These are phyloP conservation scores for Muraenolepis orangiensis DNA, from an alignment of 2,797 vertebrate species.

Conservation along the genomic window DNA sequence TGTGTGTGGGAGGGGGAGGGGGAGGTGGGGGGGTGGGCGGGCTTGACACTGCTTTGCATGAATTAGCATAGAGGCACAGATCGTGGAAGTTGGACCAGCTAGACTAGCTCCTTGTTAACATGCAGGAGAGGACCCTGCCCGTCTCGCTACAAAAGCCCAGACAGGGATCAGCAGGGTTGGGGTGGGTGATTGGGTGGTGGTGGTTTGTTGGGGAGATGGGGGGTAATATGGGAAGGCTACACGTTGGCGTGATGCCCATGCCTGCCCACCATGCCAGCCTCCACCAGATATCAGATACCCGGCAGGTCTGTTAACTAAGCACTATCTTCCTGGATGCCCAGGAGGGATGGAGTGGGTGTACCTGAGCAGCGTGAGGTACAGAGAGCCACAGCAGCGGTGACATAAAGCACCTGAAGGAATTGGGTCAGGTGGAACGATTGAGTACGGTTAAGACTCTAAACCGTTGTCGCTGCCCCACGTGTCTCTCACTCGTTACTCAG, in stretches of 20 bases:
- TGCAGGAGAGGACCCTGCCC: slow-evolving; percentile 64
- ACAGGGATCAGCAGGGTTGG: slow-evolving; percentile 39
- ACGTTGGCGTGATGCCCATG: slow-evolving; percentile 57
- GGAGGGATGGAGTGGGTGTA: slow-evolving; percentile 3
- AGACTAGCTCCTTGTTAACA: slow-evolving; percentile 67
- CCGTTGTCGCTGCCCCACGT: background rate
- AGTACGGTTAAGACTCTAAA: background rate
- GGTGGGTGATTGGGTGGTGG: slow-evolving; percentile 9
- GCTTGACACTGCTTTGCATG: slow-evolving; percentile 59
- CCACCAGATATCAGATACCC: slow-evolving; percentile 43
- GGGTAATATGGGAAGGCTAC: slow-evolving; percentile 11
- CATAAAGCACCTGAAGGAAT: slow-evolving; percentile 22
- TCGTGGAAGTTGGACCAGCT: slow-evolving; percentile 59
- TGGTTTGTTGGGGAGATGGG: slow-evolving; percentile 28
- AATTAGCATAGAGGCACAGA: slow-evolving; percentile 68
- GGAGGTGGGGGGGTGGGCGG: slow-evolving; percentile 4
- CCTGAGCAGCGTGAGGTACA: background rate
- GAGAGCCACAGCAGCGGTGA: slow-evolving; percentile 32
- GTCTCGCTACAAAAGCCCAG: slow-evolving; percentile 66
- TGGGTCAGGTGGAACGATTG: background rate
- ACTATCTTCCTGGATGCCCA: background rate
- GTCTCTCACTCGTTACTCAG: background rate
- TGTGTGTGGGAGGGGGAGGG: background rate
- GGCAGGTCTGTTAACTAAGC: background rate
- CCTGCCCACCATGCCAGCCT: slow-evolving; percentile 58